A percentile compares a stretch with the other conserved stretches of the same genome.
These are phyloP conservation scores for Sinocyclocheilus grahami DNA, from an alignment of 2,113 vertebrate genomes.

Conservation along the genomic window DNA sequence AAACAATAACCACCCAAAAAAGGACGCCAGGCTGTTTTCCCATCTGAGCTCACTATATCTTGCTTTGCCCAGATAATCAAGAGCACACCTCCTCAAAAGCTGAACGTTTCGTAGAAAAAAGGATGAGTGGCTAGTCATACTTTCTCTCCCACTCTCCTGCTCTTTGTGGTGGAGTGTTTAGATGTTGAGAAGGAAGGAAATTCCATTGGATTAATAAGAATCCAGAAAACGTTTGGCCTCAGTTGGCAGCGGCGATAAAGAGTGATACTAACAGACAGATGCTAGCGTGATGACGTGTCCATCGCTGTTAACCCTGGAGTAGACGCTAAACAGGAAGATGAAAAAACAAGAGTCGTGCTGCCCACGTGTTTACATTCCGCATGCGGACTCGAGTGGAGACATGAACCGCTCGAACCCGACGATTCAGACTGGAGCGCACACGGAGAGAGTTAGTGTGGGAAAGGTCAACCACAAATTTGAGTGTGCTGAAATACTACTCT, in stretches of 20 bases:
- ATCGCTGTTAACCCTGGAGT: neutral
- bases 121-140: neutral
- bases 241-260: constrained; percentile 44
- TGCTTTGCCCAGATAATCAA: constrained; percentile 35
- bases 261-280: constrained; percentile 16
- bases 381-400: neutral
- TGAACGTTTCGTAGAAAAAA: constrained; percentile 11
- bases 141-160: constrained; percentile 3
- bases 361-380: constrained; percentile 1
- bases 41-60: constrained; percentile 23
- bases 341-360: neutral
- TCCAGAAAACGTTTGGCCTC: constrained; percentile 38
- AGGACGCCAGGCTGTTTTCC: constrained; percentile 17
- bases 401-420: neutral
- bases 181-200: constrained; percentile 52
- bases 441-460: constrained; percentile 17
- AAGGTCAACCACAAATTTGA: constrained; percentile 31
- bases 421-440: constrained; percentile 15
- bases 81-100: neutral
- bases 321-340: constrained; percentile 26
- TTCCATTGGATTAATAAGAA: constrained; percentile 56
- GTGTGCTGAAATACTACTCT: constrained; percentile 19
- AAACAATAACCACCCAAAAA: constrained; percentile 37
- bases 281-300: neutral
- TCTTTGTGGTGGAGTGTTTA: constrained; percentile 35